Evolutionary conservation across 53 echinoderm and acorn worm genomes (phyloP).

Genomic region (Mesocentrotus franciscanus): DNA sequence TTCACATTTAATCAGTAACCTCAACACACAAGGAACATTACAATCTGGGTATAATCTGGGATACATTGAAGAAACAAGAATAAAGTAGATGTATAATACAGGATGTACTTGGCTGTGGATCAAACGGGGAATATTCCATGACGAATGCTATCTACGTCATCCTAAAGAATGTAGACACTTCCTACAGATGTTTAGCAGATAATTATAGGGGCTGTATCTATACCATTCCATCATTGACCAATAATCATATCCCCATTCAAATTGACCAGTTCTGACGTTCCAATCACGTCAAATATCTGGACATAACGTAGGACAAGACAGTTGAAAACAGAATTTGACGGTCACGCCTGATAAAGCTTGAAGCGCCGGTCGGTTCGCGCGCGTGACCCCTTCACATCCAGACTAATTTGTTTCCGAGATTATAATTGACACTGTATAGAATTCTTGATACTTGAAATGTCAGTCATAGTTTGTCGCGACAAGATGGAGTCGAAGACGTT

Average conservation of each 20-base stretch:
- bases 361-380: constrained; percentile 7
- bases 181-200: background rate
- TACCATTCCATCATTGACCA: background rate
- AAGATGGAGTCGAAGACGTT: background rate
- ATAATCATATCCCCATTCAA: background rate
- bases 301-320: constrained; percentile 4
- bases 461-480: constrained; percentile 34
- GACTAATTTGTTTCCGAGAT: constrained; percentile 42
- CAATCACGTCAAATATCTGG: background rate
- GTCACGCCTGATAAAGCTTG: constrained; percentile 19
- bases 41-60: background rate
- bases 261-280: constrained; percentile 13
- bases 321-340: constrained; percentile 7
- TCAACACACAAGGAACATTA: background rate
- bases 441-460: constrained; percentile 33
- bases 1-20: too few relatives aligned
- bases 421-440: constrained; percentile 40
- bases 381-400: constrained; percentile 38
- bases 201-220: background rate
- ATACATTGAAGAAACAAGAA: background rate
- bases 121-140: constrained; percentile 25
- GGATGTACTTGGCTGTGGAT: background rate
- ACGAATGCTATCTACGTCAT: constrained; percentile 29
- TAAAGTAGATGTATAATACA: background rate
- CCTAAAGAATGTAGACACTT: constrained; percentile 15